Evolutionary conservation across 2,888 invertebrate species (phyloP).

Genomic region (Lacanobia oleracea): DNA sequence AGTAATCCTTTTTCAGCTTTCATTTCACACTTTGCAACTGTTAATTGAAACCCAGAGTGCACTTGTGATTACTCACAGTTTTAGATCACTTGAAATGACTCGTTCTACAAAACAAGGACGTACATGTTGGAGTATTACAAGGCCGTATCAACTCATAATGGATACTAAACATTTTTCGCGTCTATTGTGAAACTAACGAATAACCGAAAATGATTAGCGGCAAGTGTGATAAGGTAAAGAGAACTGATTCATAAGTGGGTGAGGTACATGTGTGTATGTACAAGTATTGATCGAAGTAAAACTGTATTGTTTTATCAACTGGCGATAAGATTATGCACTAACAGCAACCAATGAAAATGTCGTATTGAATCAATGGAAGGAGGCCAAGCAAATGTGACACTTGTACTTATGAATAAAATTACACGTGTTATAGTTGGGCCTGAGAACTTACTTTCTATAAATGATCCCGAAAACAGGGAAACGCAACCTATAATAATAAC

Average conservation of each 20-base stretch:
- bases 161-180: constrained; percentile 23
- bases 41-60: constrained; percentile 69
- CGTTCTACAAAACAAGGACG: constrained; percentile 53
- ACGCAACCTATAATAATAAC: neutral
- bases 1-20: constrained; percentile 73
- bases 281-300: constrained; percentile 79
- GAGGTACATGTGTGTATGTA: constrained; percentile 66
- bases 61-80: constrained; percentile 64
- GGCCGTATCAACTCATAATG: constrained; percentile 38
- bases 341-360: constrained; percentile 76
- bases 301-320: constrained; percentile 82
- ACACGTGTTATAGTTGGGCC: constrained; percentile 3
- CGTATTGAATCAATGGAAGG: constrained; percentile 72
- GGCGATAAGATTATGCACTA: constrained; percentile 84
- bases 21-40: constrained; percentile 79
- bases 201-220: constrained; percentile 40
- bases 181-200: constrained; percentile 41
- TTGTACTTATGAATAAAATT: constrained; percentile 40
- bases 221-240: constrained; percentile 52
- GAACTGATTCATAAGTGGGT: constrained; percentile 64
- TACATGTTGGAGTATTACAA: constrained; percentile 75
- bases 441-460: neutral
- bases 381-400: constrained; percentile 62
- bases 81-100: constrained; percentile 50
- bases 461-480: constrained; percentile 7